Conservation (phyloP, 2,113 vertebrate genomes). For the Tupaia tana region DNA sequence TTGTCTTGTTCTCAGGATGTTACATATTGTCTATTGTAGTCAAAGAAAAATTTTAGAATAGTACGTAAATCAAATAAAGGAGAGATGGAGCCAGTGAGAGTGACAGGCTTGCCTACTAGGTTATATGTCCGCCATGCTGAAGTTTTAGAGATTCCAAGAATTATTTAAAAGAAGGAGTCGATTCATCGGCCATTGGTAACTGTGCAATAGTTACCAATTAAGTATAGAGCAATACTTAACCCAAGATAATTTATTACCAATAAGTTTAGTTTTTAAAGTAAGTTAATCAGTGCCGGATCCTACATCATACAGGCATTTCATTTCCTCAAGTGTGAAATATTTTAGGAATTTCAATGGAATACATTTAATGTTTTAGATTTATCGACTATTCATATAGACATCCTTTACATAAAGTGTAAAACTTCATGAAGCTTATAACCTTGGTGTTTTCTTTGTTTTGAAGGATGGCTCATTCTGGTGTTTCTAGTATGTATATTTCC, state of each 20-base stretch:
- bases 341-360: not conserved
- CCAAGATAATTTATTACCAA: not conserved
- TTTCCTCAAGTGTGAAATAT: not conserved
- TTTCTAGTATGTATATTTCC: not conserved
- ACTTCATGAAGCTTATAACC: not conserved
- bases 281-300: not conserved
- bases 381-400: not conserved
- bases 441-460: not conserved
- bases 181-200: not conserved
- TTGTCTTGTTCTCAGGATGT: not conserved
- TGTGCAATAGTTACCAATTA: not conserved
- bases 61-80: not conserved
- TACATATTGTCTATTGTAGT: not conserved
- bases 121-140: not conserved
- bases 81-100: not conserved
- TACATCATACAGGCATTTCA: not conserved
- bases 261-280: not conserved
- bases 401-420: not conserved
- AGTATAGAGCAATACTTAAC: not conserved
- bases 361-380: not conserved
- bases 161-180: not conserved
- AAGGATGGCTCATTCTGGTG: not conserved
- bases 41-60: not conserved
- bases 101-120: not conserved
- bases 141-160: not conserved